These are phyloP conservation scores for Apostichopus parvimensis DNA, from an alignment of 35 echinoderm and acorn worm genomes.

Conservation along the genomic window DNA sequence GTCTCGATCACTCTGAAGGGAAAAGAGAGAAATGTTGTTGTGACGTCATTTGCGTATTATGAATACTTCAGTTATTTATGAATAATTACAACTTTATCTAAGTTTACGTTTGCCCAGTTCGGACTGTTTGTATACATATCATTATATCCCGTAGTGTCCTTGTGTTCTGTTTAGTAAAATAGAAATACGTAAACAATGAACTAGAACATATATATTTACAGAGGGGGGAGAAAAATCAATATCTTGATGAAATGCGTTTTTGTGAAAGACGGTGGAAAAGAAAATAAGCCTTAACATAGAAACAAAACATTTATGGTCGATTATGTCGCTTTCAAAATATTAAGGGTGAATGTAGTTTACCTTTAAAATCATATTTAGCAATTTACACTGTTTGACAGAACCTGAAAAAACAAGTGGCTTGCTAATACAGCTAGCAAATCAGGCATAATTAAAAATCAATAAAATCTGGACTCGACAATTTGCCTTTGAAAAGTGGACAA, in stretches of 20 bases:
- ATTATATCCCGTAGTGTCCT: background rate
- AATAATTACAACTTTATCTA: background rate
- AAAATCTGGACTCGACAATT: constrained; percentile 2
- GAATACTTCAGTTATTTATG: too few species aligned
- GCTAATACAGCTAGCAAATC: constrained; percentile 17
- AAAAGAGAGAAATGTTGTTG: too few species aligned
- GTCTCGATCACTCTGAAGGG: too few species aligned
- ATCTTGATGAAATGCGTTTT: background rate
- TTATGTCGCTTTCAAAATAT: background rate
- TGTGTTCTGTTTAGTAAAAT: background rate
- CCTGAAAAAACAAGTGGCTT: background rate
- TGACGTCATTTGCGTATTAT: too few species aligned
- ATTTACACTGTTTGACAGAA: constrained; percentile 13
- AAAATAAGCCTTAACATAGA: background rate
- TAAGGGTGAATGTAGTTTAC: background rate
- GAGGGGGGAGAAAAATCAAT: background rate
- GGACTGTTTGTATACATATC: background rate
- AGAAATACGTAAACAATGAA: background rate
- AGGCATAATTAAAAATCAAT: background rate
- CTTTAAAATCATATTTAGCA: constrained; percentile 11
- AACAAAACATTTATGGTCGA: constrained; percentile 10
- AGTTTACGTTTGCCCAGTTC: background rate
- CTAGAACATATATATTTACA: background rate
- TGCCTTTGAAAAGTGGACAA: constrained; percentile 8
- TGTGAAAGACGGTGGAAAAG: background rate